Base-by-base conservation (phyloP, 2,797 vertebrate genomes). In the Pteropus rufus region DNA sequence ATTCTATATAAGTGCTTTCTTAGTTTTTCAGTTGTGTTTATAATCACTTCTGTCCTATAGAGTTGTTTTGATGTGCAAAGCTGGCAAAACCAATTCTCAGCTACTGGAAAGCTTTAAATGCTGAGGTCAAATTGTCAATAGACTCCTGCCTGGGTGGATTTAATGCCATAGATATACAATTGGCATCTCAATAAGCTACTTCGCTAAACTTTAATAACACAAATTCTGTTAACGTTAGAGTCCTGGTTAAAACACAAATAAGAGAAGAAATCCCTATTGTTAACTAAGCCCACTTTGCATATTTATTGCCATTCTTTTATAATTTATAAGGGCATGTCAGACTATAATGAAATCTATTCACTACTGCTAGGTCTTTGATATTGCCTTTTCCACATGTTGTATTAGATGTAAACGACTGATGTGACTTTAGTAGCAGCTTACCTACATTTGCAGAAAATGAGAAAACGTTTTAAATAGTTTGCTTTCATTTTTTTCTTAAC, bases 121-220 rank as follows among this genome's bases (percentile, higher is more conserved):
- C 83, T 94, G 52, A 95, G 88, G 86, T 73, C 96, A 94, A 97
- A 96, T 34, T 91, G 92, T 70, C n/a, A 96, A 81, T 65, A 97
- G 54, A 96, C 94, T 96, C 34, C 92, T 94, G 83, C 39, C 77
- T 91, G 60, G 31, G 36, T 76, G 29, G 80, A 95, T 94, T 96
- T 94, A 96, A 91, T 91, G 49, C 64, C 62, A 93, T 56, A 93
- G 79, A 89, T 80, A 76, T 39, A 94, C 93, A 92, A 96, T 96
- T 97, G 95, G 64, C 94, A 97, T 95, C 97, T 97, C 34, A 72
- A 82, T 94, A 96, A 97, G 81, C 75, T 93, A 90, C 62, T 97
- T 93, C 89, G 91, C 62, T 96, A 93, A 95, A 93, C 75, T 94
- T 94, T 95, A 95, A 92, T 93, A 92, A 94, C 29, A 89, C 34